These are phyloP conservation scores for Halcyon leucocephala DNA, from an alignment of 2,797 vertebrate genomes.

Conservation along the genomic window DNA sequence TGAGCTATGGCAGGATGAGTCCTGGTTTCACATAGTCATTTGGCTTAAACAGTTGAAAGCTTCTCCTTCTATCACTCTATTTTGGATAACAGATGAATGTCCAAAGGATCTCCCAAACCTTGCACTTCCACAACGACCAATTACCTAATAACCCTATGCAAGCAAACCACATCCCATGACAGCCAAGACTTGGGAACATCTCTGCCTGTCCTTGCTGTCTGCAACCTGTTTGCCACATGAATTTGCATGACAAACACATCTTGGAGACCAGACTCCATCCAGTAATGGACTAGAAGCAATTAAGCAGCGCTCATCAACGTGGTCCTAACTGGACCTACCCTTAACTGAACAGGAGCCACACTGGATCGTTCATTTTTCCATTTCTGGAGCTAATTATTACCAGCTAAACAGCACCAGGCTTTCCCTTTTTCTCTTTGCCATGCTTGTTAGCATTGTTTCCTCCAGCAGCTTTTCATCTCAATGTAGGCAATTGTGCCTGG, in stretches of 20 bases:
- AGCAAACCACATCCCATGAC: not conserved
- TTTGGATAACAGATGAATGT: not conserved
- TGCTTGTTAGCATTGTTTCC: conserved; percentile 68
- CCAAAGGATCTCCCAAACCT: not conserved
- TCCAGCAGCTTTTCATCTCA: conserved; percentile 69
- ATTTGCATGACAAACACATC: not conserved
- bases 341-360: not conserved
- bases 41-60: not conserved
- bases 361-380: not conserved
- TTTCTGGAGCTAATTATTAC: conserved; percentile 49
- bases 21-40: not conserved
- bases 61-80: not conserved
- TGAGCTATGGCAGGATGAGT: not conserved
- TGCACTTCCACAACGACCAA: fast-evolving
- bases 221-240: fast-evolving
- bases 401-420: conserved; percentile 54
- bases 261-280: not conserved
- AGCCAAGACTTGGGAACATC: not conserved
- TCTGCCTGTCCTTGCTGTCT: not conserved
- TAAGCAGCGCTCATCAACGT: not conserved
- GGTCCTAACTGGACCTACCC: conserved; percentile 29
- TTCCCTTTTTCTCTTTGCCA: conserved; percentile 50
- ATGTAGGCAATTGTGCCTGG: conserved; percentile 58
- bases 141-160: not conserved
- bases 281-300: not conserved